phyloP scores from a whole-genome alignment of 2,797 vertebrate genomes.

The Oreochromis mossambicus region DNA sequence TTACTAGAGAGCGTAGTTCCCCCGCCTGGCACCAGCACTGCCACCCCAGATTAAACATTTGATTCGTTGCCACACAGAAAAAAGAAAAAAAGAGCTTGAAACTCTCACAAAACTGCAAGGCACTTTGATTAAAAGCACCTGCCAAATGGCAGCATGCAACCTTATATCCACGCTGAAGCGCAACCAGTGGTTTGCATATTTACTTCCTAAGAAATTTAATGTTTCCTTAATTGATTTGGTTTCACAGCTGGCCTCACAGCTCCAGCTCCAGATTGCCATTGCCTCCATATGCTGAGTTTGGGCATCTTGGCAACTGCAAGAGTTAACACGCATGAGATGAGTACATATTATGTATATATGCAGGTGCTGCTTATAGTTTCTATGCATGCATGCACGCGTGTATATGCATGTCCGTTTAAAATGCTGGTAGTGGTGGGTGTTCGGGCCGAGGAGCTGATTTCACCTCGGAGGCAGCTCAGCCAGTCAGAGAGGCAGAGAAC shows the following conservation, averaged over 20 bases:
- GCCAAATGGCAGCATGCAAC: conserved; percentile 5
- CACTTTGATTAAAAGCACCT: conserved; percentile 27
- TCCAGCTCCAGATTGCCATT: conserved; percentile 15
- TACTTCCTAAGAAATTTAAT: conserved; percentile 22
- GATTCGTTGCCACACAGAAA: conserved; percentile 3
- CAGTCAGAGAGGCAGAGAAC: background rate
- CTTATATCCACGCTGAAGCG: background rate
- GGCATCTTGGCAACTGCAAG: background rate
- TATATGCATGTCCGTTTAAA: background rate
- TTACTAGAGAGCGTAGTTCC: background rate
- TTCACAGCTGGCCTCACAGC: conserved; percentile 43
- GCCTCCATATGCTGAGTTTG: background rate
- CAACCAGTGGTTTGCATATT: conserved; percentile 9
- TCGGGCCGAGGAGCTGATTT: background rate
- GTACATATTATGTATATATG: background rate
- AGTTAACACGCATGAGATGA: background rate
- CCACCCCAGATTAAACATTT: conserved; percentile 28
- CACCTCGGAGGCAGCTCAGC: conserved; percentile 20
- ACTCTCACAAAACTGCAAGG: background rate
- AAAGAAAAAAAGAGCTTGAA: background rate
- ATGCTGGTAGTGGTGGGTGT: background rate
- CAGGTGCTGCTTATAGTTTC: background rate
- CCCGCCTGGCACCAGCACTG: background rate
- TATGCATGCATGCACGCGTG: background rate
- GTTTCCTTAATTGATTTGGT: conserved; percentile 35